Percentiles rank a stretch among this genome's conserved stretches.
Evolutionary conservation across 2,888 invertebrate species (phyloP).

Genomic region (Eucera pruinosa): DNA sequence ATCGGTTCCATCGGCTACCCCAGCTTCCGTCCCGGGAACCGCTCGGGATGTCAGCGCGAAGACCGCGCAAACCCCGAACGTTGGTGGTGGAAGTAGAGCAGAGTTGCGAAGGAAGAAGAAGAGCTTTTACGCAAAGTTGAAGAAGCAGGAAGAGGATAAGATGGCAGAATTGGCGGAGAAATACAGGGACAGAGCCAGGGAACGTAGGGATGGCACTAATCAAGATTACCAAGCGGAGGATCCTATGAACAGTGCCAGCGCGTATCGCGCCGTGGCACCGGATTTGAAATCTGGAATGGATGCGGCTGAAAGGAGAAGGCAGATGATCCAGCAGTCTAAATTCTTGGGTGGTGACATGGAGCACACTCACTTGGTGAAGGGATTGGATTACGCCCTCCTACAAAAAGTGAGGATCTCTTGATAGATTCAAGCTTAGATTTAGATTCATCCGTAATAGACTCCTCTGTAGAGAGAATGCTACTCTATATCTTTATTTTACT

Average conservation of each 20-base stretch:
- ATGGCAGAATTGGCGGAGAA: conserved; percentile 97
- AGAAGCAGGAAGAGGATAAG: conserved; percentile 97
- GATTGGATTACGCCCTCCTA: conserved; percentile 95
- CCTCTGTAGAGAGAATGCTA: no score
- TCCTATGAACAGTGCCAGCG: conserved; percentile 93
- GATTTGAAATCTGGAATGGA: conserved; percentile 97
- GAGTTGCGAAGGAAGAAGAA: conserved; percentile 96
- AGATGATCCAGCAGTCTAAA: conserved; percentile 99
- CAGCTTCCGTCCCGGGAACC: conserved; percentile 86
- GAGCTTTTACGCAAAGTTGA: conserved; percentile 96
- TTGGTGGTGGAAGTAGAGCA: conserved; percentile 85
- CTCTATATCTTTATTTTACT: no score
- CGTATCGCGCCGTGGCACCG: conserved; percentile 97
- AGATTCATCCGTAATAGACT: no score
- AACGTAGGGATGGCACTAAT: conserved; percentile 93
- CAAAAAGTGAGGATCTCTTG: conserved; percentile 91
- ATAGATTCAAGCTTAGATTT: no score
- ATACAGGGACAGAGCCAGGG: conserved; percentile 95
- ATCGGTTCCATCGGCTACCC: conserved; percentile 87
- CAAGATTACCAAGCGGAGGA: conserved; percentile 93
- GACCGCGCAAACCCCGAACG: conserved; percentile 85
- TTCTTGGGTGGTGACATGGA: conserved; percentile 99
- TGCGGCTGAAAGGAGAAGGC: conserved; percentile 96
- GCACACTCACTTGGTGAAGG: conserved; percentile 99
- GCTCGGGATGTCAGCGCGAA: conserved; percentile 90